phyloP scores from a whole-genome alignment of 2,888 invertebrate genomes.

The Himalopsyche anomala region DNA sequence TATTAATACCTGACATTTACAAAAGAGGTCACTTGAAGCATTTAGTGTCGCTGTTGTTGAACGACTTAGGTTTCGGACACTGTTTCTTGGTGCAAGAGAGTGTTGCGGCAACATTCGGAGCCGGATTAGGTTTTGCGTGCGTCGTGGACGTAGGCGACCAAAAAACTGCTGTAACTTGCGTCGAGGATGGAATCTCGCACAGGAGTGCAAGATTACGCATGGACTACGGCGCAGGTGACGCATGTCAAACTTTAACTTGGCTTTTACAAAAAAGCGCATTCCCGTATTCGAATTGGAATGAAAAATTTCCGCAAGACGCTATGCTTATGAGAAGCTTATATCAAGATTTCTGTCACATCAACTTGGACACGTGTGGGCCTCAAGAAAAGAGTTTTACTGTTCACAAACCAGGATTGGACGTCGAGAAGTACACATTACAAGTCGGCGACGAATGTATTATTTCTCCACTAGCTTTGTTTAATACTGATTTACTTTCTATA shows the following conservation, averaged over 20 bases:
- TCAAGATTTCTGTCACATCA: conserved; percentile 93
- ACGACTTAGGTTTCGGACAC: conserved; percentile 89
- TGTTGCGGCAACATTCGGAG: conserved; percentile 76
- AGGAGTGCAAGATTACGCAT: conserved; percentile 88
- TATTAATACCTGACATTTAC: conserved; percentile 94
- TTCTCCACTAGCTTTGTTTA: conserved; percentile 91
- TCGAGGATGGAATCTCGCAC: conserved; percentile 97
- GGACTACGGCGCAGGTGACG: conserved; percentile 94
- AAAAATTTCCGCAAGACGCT: conserved; percentile 85
- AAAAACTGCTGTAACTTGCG: conserved; percentile 96
- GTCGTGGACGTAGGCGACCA: conserved; percentile 97
- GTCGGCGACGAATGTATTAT: conserved; percentile 95
- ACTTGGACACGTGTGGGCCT: conserved; percentile 92
- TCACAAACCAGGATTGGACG: conserved; percentile 82
- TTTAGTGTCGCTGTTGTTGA: conserved; percentile 86
- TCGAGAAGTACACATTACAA: conserved; percentile 85
- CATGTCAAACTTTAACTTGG: conserved; percentile 93
- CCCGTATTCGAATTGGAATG: conserved; percentile 89
- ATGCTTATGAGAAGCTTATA: conserved; percentile 89
- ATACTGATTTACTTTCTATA: conserved; percentile 91
- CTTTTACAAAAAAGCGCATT: conserved; percentile 93
- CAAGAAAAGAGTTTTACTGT: conserved; percentile 88
- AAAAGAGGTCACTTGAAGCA: conserved; percentile 90
- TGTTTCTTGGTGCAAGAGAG: conserved; percentile 89
- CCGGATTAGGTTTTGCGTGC: conserved; percentile 85